These are phyloP conservation scores for Panzeria rudis DNA, from an alignment of 2,888 invertebrate species.

Conservation along the genomic window DNA sequence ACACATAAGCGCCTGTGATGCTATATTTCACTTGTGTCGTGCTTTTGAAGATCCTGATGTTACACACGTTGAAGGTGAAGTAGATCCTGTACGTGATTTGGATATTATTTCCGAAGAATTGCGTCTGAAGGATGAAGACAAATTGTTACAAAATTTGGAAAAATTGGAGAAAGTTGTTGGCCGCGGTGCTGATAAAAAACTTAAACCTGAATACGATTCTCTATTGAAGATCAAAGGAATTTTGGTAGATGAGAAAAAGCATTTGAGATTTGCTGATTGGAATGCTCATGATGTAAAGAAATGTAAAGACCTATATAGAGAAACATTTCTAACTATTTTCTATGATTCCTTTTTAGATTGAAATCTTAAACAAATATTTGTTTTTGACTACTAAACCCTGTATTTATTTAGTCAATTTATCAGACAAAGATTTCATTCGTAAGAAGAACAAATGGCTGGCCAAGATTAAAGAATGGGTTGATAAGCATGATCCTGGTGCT, in stretches of 20 bases:
- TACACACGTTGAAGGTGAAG: conserved; percentile 99
- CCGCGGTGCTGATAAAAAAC: conserved; percentile 95
- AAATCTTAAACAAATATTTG: conserved; percentile 96
- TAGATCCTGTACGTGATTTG: conserved; percentile 97
- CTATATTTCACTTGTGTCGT: conserved; percentile 97
- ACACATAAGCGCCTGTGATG: conserved; percentile 99
- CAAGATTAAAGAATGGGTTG: conserved; percentile 99
- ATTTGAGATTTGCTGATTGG: conserved; percentile 97
- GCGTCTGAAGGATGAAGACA: conserved; percentile 96
- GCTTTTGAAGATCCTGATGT: conserved; percentile 99
- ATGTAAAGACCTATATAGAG: conserved; percentile 1
- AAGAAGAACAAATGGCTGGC: conserved; percentile 99
- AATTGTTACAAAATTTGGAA: conserved; percentile 91
- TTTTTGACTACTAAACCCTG: conserved; percentile 99
- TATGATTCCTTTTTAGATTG: conserved; percentile 88
- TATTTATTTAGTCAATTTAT: conserved; percentile 97
- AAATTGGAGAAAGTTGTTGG: conserved; percentile 92
- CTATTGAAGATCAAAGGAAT: conserved; percentile 92
- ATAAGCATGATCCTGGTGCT: conserved; percentile 97
- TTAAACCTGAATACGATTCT: conserved; percentile 97
- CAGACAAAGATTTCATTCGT: conserved; percentile 98
- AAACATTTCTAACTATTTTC: neutral
- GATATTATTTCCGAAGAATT: conserved; percentile 98
- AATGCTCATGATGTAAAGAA: conserved; percentile 93
- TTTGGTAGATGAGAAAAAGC: conserved; percentile 94